Percentiles rank a stretch among this genome's conserved stretches.
These are phyloP conservation scores for Deroplatys truncata DNA, from an alignment of 2,888 invertebrate species.

Conservation along the genomic window DNA sequence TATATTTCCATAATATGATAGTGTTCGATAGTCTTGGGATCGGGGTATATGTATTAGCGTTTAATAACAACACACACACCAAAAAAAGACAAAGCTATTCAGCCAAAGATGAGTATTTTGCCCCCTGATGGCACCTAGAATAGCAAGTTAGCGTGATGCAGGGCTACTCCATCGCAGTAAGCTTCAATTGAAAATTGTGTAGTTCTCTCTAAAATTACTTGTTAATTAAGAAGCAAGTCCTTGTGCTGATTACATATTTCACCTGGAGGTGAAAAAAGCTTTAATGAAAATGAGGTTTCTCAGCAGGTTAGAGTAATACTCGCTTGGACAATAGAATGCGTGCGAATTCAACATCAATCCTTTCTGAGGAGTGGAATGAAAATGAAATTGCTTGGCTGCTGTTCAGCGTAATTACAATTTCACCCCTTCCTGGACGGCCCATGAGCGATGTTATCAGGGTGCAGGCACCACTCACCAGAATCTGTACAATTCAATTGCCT, in stretches of 20 bases:
- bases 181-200: background rate
- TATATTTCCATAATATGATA: too few species aligned
- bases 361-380: background rate
- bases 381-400: conserved; percentile 10
- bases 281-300: background rate
- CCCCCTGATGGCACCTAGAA: too few species aligned
- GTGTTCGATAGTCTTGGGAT: too few species aligned
- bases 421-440: background rate
- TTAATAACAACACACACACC: too few species aligned
- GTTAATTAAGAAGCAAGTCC: background rate
- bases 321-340: background rate
- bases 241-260: background rate
- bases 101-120: too few species aligned
- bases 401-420: background rate
- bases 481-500: background rate
- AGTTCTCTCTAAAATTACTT: background rate
- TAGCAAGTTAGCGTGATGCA: too few species aligned
- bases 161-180: background rate
- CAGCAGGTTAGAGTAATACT: background rate
- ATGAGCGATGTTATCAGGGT: background rate
- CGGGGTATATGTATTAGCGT: too few species aligned
- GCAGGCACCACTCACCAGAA: background rate
- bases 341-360: conserved; percentile 13
- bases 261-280: background rate
- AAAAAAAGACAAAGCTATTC: too few species aligned